Evolutionary conservation across 2,888 invertebrate species (phyloP).

Genomic region (Antheraea yamamai): DNA sequence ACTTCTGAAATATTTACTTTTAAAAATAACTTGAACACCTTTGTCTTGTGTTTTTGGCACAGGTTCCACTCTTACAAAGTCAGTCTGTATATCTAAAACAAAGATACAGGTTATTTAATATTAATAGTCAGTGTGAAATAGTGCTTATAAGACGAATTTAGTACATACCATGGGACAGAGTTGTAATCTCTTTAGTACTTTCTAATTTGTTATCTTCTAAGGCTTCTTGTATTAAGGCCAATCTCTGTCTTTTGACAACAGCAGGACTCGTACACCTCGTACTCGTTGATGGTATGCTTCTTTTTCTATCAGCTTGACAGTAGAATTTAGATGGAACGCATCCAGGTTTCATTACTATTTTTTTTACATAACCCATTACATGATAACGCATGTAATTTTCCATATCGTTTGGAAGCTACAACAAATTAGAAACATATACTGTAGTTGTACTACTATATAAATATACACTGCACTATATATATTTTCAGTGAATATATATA

Average conservation of each 20-base stretch:
- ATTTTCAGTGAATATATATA: not conserved
- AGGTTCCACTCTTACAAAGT: not conserved
- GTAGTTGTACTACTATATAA: too few relatives aligned
- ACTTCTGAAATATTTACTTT: not conserved
- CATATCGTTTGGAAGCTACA: constrained; percentile 14
- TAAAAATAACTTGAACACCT: not conserved
- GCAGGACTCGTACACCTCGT: too few relatives aligned
- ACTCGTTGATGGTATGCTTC: too few relatives aligned
- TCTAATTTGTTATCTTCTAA: too few relatives aligned
- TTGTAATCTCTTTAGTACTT: too few relatives aligned
- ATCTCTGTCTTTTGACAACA: too few relatives aligned
- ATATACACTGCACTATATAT: not conserved
- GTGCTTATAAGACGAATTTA: too few relatives aligned
- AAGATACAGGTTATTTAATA: too few relatives aligned
- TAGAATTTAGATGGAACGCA: constrained; percentile 12
- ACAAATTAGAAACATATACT: not conserved
- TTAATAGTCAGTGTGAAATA: too few relatives aligned
- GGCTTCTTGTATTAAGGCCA: too few relatives aligned
- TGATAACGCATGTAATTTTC: constrained; percentile 13
- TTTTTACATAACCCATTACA: constrained; percentile 15
- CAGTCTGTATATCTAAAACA: not conserved
- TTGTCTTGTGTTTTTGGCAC: not conserved
- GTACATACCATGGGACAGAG: too few relatives aligned
- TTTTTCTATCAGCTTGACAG: too few relatives aligned
- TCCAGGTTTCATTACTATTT: constrained; percentile 8